Evolutionary conservation across 2,888 invertebrate genomes (phyloP).

Genomic region (Lamellibrachia columna): DNA sequence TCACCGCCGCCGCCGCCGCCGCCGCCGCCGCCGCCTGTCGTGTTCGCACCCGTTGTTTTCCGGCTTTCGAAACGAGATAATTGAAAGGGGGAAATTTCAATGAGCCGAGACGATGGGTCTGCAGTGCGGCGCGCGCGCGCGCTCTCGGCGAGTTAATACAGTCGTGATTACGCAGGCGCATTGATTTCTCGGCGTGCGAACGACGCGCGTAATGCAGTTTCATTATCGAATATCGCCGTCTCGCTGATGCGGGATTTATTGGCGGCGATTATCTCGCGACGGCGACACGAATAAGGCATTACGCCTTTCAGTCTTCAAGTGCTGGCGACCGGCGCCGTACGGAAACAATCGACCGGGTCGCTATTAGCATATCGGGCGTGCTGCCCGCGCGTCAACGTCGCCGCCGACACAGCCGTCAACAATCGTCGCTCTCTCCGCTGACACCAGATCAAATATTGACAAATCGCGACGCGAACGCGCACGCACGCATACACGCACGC

Average conservation of each 20-base stretch:
- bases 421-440: constrained; percentile 3
- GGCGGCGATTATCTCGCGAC: constrained; percentile 27
- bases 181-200: constrained; percentile 24
- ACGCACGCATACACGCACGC: neutral
- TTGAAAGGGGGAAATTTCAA: constrained; percentile 16
- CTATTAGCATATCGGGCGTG: constrained; percentile 16
- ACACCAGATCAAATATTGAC: constrained; percentile 12
- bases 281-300: constrained; percentile 32
- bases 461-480: neutral
- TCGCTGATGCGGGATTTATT: constrained; percentile 32
- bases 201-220: constrained; percentile 27
- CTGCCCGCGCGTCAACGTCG: neutral
- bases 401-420: neutral
- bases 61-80: constrained; percentile 16
- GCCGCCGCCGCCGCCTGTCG: neutral
- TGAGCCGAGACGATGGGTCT: neutral
- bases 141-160: neutral
- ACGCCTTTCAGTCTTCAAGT: constrained; percentile 26
- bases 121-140: neutral
- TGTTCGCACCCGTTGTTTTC: constrained; percentile 6
- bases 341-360: neutral
- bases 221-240: constrained; percentile 29
- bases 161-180: constrained; percentile 26
- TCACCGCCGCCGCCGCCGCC: neutral
- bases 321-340: neutral